Conservation (phyloP, 2,113 vertebrate genomes). For the Neogale vison region DNA sequence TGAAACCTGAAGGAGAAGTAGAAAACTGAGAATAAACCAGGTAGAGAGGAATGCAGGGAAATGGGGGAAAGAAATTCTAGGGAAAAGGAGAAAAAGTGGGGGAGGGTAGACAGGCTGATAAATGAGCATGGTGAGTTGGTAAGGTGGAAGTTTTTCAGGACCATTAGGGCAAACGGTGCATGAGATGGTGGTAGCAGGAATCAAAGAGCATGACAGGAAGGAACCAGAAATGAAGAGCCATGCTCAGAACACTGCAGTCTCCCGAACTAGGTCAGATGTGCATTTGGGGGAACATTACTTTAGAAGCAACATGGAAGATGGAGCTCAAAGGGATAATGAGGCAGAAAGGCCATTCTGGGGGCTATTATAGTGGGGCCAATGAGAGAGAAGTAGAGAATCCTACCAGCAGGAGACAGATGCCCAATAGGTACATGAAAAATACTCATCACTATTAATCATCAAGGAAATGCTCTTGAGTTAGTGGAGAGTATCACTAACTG, state of each 20-base stretch:
- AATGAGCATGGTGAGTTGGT: not conserved
- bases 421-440: not conserved
- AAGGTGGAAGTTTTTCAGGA: not conserved
- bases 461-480: not conserved
- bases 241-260: not conserved
- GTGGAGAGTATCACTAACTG: not conserved
- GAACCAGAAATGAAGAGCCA: not conserved
- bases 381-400: not conserved
- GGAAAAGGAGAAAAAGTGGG: not conserved
- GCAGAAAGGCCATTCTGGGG: not conserved
- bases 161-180: not conserved
- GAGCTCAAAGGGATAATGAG: not conserved
- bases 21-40: constrained; percentile 26
- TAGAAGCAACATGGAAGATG: not conserved
- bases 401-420: not conserved
- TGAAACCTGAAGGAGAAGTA: constrained; percentile 20
- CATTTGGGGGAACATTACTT: not conserved
- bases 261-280: not conserved
- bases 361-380: not conserved
- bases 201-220: not conserved
- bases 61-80: not conserved
- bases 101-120: not conserved
- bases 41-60: not conserved
- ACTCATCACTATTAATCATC: not conserved
- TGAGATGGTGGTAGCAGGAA: not conserved